Conservation (phyloP, 1,140 invertebrate species). For the Neodiprion lecontei region DNA sequence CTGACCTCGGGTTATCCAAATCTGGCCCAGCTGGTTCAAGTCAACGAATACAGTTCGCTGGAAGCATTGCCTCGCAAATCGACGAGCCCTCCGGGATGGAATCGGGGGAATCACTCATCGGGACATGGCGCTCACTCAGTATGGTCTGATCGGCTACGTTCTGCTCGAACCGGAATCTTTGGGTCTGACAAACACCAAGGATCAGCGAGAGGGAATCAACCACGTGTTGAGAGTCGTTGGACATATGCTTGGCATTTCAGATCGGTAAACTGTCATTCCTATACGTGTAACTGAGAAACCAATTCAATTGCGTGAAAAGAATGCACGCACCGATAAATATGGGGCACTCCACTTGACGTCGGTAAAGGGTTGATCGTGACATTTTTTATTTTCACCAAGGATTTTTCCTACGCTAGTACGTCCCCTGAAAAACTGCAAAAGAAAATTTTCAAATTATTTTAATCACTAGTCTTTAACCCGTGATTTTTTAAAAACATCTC, state of each 20-base stretch:
- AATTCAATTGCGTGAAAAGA: too few relatives aligned
- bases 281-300: too few relatives aligned
- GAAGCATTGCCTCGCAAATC: conserved; percentile 65
- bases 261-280: conserved; percentile 60
- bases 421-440: too few relatives aligned
- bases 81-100: conserved; percentile 44
- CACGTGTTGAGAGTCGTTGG: conserved; percentile 85
- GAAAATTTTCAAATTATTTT: too few relatives aligned
- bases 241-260: conserved; percentile 77
- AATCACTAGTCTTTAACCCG: too few relatives aligned
- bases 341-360: too few relatives aligned
- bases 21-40: conserved; percentile 47
- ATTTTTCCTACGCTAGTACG: too few relatives aligned
- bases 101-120: conserved; percentile 65
- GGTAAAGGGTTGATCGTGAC: too few relatives aligned
- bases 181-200: conserved; percentile 60
- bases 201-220: conserved; percentile 70
- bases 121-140: conserved; percentile 83
- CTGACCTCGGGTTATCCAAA: not conserved
- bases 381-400: too few relatives aligned
- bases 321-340: too few relatives aligned
- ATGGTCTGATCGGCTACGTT: conserved; percentile 79
- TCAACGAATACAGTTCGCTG: conserved; percentile 68
- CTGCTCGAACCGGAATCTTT: conserved; percentile 67
- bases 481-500: too few relatives aligned